Base-by-base conservation (phyloP, 2,797 vertebrate genomes). In the Cossypha caffra region DNA sequence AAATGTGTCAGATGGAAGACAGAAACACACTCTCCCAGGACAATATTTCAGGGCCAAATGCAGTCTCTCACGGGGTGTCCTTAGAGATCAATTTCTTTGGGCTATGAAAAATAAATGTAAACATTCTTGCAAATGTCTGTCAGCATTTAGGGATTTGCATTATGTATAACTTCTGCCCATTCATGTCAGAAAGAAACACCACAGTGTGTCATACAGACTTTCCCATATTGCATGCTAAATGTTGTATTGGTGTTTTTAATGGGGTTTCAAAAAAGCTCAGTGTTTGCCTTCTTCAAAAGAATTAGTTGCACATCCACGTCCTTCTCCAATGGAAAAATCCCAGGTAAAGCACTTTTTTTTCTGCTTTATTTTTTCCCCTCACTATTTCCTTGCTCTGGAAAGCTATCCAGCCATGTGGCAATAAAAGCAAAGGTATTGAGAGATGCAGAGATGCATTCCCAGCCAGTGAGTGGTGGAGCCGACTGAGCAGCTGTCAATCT, bases 91-190 rank as follows among this genome's bases (percentile, higher is more conserved):
- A 31, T 96, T 98, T 97, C 85, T 93, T 25, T 9, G 78, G 92
- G 77, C 74, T 90, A 63, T 93, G 94, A 96, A 96, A 96, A 97
- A 95, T 92, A 96, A 95, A 96, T 87, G 87, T 92, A 91, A 96
- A 86, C 45, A 50, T 96, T 87, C 62, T 90, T 90, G 74, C 84
- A 80, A 61, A 91, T 84, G 54, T 71, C 88, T 88, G 40, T 69
- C 76, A 92, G 90, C 59, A 13, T 96, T 96, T 77, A 78, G 50
- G 71, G 62, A 37, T 47, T 87, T 93, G 86, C 71, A 80, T 93
- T 91, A 90, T 91, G 31, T 52, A 76, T 73, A 62, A 72, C 29
- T 89, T 40, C 63, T 73, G 26, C 62, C 63, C n/a, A 31, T 59
- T 77, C 47, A 23, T 14, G 68, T 43, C 28, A 73, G 21, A 40